Evolutionary conservation across 2,113 vertebrate species (phyloP).

Genomic region (Gyps fulvus): DNA sequence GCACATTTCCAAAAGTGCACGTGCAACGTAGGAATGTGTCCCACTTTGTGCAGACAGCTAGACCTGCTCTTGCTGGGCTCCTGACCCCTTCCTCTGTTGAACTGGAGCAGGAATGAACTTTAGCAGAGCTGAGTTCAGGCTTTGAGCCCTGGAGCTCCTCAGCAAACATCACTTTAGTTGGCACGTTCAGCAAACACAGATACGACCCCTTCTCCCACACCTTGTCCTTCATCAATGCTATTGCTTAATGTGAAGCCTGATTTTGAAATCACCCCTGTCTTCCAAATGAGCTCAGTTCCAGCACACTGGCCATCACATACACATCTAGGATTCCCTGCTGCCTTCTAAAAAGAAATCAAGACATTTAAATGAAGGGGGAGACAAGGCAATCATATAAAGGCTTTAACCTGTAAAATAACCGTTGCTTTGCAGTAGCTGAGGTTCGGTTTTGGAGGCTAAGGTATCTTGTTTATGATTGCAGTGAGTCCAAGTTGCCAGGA

Average conservation of each 20-base stretch:
- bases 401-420: background rate
- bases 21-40: rapidly evolving
- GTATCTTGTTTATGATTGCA: background rate
- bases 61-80: background rate
- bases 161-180: background rate
- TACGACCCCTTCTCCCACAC: background rate
- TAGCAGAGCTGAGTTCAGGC: background rate
- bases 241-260: background rate
- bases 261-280: background rate
- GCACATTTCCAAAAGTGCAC: background rate
- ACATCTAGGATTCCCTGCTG: background rate
- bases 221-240: background rate
- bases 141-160: background rate
- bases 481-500: background rate
- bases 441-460: background rate
- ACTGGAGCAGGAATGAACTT: background rate
- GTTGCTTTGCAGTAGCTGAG: background rate
- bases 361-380: background rate
- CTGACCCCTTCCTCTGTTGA: background rate
- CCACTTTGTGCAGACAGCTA: background rate
- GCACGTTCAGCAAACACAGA: background rate
- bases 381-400: background rate
- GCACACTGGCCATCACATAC: background rate
- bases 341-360: background rate
- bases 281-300: background rate